phyloP scores from a whole-genome alignment of 2,113 vertebrate species.

The Pyxicephalus adspersus region DNA sequence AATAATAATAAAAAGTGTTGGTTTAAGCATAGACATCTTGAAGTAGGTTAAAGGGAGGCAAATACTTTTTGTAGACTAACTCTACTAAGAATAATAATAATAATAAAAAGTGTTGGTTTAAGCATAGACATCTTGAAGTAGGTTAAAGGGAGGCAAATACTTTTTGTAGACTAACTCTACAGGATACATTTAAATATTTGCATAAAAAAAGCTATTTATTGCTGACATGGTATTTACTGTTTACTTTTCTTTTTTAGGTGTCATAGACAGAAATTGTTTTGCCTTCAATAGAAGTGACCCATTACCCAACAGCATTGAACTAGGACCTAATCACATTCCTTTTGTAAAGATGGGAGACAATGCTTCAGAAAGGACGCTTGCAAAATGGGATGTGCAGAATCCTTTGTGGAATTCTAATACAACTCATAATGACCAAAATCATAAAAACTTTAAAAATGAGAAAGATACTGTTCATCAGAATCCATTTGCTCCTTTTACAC shows the following conservation, averaged over 20 bases:
- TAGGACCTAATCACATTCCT: constrained; percentile 59
- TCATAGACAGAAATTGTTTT: constrained; percentile 74
- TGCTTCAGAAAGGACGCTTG: constrained; percentile 51
- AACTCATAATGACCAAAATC: constrained; percentile 58
- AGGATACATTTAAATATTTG: too few relatives aligned
- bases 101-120: too few relatives aligned
- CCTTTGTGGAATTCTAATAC: constrained; percentile 57
- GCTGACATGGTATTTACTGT: background rate
- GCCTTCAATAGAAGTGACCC: constrained; percentile 70
- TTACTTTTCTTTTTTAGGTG: constrained; percentile 67
- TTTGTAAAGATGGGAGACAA: constrained; percentile 58
- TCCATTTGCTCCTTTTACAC: constrained; percentile 45
- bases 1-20: too few relatives aligned
- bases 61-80: too few relatives aligned
- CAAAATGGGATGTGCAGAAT: constrained; percentile 8
- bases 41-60: too few relatives aligned
- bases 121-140: too few relatives aligned
- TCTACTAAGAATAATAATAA: too few relatives aligned
- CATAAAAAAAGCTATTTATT: too few relatives aligned
- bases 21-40: too few relatives aligned
- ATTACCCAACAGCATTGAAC: constrained; percentile 62
- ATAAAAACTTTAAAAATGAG: constrained; percentile 61
- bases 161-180: too few relatives aligned
- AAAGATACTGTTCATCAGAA: constrained; percentile 50
- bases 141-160: too few relatives aligned